These are phyloP conservation scores for Trachemys scripta DNA, from an alignment of 2,113 vertebrate genomes.

Conservation along the genomic window DNA sequence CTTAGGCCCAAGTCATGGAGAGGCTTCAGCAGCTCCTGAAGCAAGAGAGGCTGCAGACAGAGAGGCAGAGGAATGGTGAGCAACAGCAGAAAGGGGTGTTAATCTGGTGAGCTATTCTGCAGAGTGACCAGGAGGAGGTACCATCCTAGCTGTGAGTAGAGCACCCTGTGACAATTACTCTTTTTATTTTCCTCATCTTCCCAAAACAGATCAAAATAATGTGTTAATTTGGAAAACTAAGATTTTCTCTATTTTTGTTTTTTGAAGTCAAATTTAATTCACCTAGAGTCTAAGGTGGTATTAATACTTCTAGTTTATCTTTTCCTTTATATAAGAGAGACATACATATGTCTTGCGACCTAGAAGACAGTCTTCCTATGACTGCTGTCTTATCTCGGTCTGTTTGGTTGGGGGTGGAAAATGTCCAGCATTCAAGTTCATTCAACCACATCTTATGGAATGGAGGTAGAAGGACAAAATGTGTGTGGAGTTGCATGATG, in stretches of 20 bases:
- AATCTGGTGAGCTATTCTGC: too few relatives aligned
- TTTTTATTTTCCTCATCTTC: too few relatives aligned
- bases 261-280: not conserved
- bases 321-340: not conserved
- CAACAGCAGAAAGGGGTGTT: too few relatives aligned
- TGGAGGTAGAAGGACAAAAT: not conserved
- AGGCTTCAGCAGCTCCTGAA: too few relatives aligned
- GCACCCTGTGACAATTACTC: too few relatives aligned
- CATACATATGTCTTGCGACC: not conserved
- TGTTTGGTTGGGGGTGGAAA: not conserved
- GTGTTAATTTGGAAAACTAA: too few relatives aligned
- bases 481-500: not conserved
- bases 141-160: too few relatives aligned
- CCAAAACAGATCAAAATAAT: too few relatives aligned
- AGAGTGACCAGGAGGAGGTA: too few relatives aligned
- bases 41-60: too few relatives aligned
- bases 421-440: not conserved
- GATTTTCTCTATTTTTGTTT: not conserved
- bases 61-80: too few relatives aligned
- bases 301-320: accelerated
- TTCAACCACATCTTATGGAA: not conserved
- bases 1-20: too few relatives aligned
- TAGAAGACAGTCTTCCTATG: not conserved
- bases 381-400: not conserved
- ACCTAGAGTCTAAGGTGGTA: not conserved